phyloP scores from a whole-genome alignment of 2,113 vertebrate genomes.

The Peromyscus polionotus region DNA sequence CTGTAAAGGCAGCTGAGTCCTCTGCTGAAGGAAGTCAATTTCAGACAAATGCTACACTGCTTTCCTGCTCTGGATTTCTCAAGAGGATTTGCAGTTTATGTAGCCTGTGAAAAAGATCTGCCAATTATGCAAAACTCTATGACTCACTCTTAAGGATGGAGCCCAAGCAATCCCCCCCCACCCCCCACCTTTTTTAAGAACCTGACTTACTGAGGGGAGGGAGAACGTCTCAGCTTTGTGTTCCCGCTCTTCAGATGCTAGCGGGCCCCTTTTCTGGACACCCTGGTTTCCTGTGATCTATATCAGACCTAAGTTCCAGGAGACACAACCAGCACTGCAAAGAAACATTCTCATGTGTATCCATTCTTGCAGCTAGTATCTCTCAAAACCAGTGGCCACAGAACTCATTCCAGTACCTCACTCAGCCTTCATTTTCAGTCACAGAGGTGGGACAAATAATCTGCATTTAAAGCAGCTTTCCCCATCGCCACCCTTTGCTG shows the following conservation, averaged over 20 bases:
- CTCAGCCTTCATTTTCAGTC: neutral
- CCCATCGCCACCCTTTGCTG: neutral
- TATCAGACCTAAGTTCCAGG: neutral
- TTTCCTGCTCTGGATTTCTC: conserved; percentile 13
- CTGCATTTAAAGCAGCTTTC: neutral
- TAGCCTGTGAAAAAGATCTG: conserved; percentile 8
- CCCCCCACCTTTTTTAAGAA: neutral
- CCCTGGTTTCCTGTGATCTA: neutral
- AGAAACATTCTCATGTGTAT: neutral
- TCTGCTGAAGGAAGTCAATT: conserved; percentile 16
- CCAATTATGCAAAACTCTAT: neutral
- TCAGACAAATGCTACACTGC: neutral
- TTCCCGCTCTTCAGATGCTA: neutral
- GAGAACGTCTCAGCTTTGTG: neutral
- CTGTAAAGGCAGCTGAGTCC: neutral
- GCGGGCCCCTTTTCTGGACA: neutral
- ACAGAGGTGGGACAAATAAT: neutral
- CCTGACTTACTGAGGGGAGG: neutral
- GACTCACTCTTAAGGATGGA: neutral
- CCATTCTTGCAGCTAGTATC: neutral
- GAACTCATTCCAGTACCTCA: neutral
- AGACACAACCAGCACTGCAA: conserved; percentile 4
- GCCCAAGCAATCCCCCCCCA: neutral
- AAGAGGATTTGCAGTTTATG: neutral
- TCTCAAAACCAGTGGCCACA: neutral